Conservation (phyloP, 2,113 vertebrate species). For the Nymphicus hollandicus region DNA sequence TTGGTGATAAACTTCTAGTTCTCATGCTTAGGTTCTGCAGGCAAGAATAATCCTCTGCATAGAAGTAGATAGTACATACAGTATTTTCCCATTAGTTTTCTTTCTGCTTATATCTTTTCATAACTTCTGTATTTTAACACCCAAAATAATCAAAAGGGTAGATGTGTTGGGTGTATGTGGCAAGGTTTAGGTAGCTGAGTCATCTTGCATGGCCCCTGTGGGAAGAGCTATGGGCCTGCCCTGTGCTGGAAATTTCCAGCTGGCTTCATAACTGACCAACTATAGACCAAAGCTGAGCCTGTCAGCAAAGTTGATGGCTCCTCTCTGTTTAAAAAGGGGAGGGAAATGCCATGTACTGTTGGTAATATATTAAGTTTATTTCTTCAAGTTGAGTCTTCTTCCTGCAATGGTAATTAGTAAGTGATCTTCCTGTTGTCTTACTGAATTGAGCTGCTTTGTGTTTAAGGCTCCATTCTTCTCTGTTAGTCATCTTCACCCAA, state of each 20-base stretch:
- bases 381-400: not conserved
- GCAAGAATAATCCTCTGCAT: not conserved
- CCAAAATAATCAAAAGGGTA: not conserved
- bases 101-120: not conserved
- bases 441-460: not conserved
- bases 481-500: not conserved
- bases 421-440: not conserved
- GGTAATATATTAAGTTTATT: not conserved
- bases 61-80: not conserved
- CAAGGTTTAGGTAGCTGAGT: not conserved
- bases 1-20: not conserved
- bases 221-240: not conserved
- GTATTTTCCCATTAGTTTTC: not conserved
- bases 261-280: not conserved
- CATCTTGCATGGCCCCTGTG: not conserved
- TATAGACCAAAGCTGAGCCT: not conserved
- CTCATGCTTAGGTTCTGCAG: not conserved
- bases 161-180: not conserved
- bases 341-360: not conserved
- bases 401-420: rapidly evolving
- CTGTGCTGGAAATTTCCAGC: not conserved
- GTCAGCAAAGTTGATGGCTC: not conserved
- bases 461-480: not conserved
- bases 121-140: not conserved
- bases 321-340: not conserved